A percentile compares a stretch with the other conserved stretches of the same genome.
Conservation (phyloP, 2,113 vertebrate genomes). For the Noctilio leporinus region DNA sequence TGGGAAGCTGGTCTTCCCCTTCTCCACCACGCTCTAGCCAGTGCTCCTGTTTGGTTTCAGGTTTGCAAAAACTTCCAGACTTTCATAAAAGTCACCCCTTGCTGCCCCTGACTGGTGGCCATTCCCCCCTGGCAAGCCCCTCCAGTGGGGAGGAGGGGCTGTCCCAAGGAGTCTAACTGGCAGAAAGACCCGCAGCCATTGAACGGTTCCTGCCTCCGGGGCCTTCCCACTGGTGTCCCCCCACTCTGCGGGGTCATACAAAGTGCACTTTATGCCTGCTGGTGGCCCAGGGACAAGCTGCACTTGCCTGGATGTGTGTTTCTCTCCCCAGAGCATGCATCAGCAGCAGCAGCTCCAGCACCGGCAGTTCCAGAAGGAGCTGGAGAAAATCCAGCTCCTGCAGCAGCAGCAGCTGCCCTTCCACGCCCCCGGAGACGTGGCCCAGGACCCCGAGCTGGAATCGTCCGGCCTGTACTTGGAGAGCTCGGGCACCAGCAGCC, state of each 20-base stretch:
- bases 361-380: conserved; percentile 90
- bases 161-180: background rate
- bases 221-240: background rate
- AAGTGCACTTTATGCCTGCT: too few species aligned
- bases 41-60: background rate
- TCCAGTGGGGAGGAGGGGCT: background rate
- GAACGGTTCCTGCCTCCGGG: background rate
- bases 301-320: background rate
- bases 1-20: background rate
- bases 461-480: conserved; percentile 77
- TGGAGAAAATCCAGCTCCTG: conserved; percentile 92
- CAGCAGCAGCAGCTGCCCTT: conserved; percentile 91
- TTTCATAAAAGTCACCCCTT: background rate
- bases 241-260: rapidly evolving
- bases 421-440: conserved; percentile 74
- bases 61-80: background rate
- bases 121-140: background rate
- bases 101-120: background rate
- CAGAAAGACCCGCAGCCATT: background rate
- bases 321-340: conserved; percentile 83
- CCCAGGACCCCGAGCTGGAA: conserved; percentile 85
- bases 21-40: background rate
- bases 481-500: conserved; percentile 91
- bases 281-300: rapidly evolving
- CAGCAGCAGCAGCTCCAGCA: conserved; percentile 95